These are phyloP conservation scores for Medauroidea extradentata DNA, from an alignment of 1,140 invertebrate species.

Conservation along the genomic window DNA sequence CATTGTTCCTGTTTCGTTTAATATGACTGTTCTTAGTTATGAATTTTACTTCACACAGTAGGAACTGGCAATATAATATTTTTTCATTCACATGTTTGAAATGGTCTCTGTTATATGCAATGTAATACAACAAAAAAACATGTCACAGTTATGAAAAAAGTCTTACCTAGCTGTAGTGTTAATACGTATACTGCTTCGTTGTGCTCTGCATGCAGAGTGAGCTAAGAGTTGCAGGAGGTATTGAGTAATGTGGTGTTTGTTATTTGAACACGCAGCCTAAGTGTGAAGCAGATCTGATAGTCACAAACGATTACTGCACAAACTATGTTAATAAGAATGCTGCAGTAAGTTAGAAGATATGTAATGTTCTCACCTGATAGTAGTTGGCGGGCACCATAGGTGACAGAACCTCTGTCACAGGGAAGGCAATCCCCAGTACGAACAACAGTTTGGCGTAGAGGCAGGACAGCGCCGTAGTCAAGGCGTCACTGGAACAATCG, in stretches of 20 bases:
- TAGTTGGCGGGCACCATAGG: slow-evolving; percentile 57
- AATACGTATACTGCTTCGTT: neutral
- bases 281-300: neutral
- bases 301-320: neutral
- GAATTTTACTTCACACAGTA: too few species aligned
- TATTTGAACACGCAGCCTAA: neutral
- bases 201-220: neutral
- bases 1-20: too few species aligned
- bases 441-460: slow-evolving; percentile 75
- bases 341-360: too few species aligned
- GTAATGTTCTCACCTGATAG: slow-evolving; percentile 59
- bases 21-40: too few species aligned
- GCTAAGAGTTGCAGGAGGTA: neutral
- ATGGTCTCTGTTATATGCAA: too few species aligned
- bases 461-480: slow-evolving; percentile 58
- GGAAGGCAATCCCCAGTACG: slow-evolving; percentile 68
- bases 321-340: too few species aligned
- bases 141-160: too few species aligned
- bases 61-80: too few species aligned
- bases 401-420: slow-evolving; percentile 64
- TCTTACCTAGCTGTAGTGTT: too few species aligned
- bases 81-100: too few species aligned
- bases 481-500: slow-evolving; percentile 15
- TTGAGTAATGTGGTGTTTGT: neutral
- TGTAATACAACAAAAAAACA: too few species aligned